Percentiles rank a stretch among this genome's conserved stretches.
Evolutionary conservation across 2,888 invertebrate genomes (phyloP).

Genomic region (Tiphia femorata): DNA sequence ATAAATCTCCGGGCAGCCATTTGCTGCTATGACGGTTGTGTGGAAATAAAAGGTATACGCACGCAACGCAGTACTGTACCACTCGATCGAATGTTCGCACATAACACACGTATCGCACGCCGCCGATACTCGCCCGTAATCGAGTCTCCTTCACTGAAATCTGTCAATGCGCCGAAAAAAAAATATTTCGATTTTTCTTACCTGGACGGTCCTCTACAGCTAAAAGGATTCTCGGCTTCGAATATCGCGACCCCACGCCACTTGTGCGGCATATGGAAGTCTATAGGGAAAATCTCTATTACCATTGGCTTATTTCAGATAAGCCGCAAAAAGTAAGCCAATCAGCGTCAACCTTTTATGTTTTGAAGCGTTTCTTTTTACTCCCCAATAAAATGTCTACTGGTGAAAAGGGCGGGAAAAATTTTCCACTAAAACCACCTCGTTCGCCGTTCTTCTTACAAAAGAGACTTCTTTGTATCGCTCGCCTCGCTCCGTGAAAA

Average conservation of each 20-base stretch:
- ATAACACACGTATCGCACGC: constrained; percentile 34
- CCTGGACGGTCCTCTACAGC: constrained; percentile 73
- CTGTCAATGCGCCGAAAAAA: constrained; percentile 71
- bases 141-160: constrained; percentile 51
- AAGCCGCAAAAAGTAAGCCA: constrained; percentile 74
- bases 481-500: background rate
- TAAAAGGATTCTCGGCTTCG: constrained; percentile 74
- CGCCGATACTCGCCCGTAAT: constrained; percentile 21
- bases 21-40: constrained; percentile 61
- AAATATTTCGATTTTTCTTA: constrained; percentile 74
- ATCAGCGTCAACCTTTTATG: constrained; percentile 68
- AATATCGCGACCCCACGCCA: constrained; percentile 77
- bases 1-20: constrained; percentile 53
- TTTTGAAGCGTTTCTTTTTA: constrained; percentile 73
- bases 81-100: constrained; percentile 42
- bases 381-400: constrained; percentile 57
- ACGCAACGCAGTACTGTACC: constrained; percentile 53
- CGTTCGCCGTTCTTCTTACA: background rate
- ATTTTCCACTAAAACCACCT: constrained; percentile 27
- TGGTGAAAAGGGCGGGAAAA: constrained; percentile 59
- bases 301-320: constrained; percentile 74
- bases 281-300: constrained; percentile 65
- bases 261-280: constrained; percentile 74
- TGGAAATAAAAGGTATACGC: constrained; percentile 60
- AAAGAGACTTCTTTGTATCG: background rate